Evolutionary conservation across 2,113 vertebrate genomes (phyloP).

Genomic region (Lontra canadensis): DNA sequence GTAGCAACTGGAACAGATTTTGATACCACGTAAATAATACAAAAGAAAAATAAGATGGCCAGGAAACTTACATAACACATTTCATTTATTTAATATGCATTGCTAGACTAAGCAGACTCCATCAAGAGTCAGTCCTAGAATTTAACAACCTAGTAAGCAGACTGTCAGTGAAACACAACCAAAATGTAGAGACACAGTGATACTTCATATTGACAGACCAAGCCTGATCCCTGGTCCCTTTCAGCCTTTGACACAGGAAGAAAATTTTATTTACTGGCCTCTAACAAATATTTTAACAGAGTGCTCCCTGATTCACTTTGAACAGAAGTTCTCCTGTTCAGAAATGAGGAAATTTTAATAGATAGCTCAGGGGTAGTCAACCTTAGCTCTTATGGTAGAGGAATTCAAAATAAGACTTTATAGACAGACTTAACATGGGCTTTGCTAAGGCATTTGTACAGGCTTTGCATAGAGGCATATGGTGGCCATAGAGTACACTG

Average conservation of each 20-base stretch:
- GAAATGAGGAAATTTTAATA: conserved; percentile 35
- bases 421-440: not conserved
- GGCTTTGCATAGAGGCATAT: not conserved
- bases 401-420: conserved; percentile 26
- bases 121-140: not conserved
- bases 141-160: not conserved
- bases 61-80: conserved; percentile 7
- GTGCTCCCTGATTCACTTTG: not conserved
- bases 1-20: not conserved
- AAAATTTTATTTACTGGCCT: not conserved
- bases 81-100: conserved; percentile 27
- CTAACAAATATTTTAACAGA: conserved; percentile 1
- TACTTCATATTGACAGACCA: not conserved
- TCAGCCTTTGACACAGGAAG: conserved; percentile 20
- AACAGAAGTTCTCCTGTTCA: not conserved
- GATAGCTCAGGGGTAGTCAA: not conserved
- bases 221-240: not conserved
- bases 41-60: not conserved
- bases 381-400: not conserved
- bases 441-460: not conserved
- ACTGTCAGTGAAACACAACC: not conserved
- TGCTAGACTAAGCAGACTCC: not conserved
- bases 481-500: not conserved
- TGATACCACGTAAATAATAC: not conserved
- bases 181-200: not conserved